A percentile compares a stretch with the other conserved stretches of the same genome.
Evolutionary conservation across 64 coral and sea anemone genomes (phyloP).

Genomic region (Trachythela sp.): DNA sequence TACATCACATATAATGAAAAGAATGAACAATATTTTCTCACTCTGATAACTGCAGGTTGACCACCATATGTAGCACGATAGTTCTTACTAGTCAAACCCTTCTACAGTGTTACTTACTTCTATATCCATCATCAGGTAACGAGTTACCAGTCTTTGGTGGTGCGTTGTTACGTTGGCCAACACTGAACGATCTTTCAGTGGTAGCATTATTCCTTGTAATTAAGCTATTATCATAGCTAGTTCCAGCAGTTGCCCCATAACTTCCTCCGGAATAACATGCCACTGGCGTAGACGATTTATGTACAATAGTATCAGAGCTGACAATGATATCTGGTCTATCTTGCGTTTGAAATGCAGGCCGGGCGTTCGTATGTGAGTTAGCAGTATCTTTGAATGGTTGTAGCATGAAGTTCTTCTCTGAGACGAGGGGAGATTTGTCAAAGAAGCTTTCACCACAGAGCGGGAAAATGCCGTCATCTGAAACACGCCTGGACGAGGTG

Average conservation of each 20-base stretch:
- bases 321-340: neutral
- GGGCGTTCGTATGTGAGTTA: neutral
- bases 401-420: neutral
- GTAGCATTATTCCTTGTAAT: neutral
- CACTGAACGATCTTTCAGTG: neutral
- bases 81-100: neutral
- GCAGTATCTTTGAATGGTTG: neutral
- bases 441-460: neutral
- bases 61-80: conserved; percentile 75
- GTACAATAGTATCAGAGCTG: neutral
- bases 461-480: neutral
- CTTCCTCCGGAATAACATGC: neutral
- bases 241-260: neutral
- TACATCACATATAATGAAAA: too few species aligned
- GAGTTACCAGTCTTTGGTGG: neutral
- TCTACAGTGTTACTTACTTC: neutral
- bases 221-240: neutral
- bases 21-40: conserved; percentile 92
- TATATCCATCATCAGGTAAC: neutral
- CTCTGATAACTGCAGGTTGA: conserved; percentile 80
- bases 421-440: neutral
- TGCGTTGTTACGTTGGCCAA: neutral
- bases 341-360: neutral
- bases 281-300: neutral
- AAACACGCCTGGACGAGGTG: neutral